These are phyloP conservation scores for Stomatorhinus walkeri DNA, from an alignment of 2,797 vertebrate genomes.

Conservation along the genomic window DNA sequence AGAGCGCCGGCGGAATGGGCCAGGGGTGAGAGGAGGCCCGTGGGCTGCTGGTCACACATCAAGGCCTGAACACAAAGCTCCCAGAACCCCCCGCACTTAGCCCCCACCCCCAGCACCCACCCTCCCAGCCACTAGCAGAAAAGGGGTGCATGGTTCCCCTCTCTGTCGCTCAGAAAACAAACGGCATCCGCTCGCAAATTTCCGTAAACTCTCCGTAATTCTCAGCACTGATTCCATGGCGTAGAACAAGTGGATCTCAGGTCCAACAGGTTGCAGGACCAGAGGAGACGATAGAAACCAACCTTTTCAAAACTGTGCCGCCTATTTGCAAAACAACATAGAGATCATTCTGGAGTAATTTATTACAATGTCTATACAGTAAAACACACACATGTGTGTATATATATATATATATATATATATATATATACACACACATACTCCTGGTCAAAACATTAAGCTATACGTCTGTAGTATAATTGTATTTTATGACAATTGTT, in stretches of 20 bases:
- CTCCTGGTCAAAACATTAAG: not conserved
- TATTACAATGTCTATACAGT: not conserved
- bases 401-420: not conserved
- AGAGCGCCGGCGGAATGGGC: slow-evolving; percentile 45
- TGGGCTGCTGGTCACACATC: slow-evolving; percentile 93
- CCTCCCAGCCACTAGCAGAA: slow-evolving; percentile 71
- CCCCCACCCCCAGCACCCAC: slow-evolving; percentile 35
- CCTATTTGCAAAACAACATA: not conserved
- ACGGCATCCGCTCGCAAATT: not conserved
- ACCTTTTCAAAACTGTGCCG: not conserved
- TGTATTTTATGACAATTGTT: not conserved
- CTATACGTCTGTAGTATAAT: not conserved
- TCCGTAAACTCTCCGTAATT: not conserved
- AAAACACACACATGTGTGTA: not conserved
- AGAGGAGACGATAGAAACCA: not conserved
- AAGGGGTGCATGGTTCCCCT: slow-evolving; percentile 39
- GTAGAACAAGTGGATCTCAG: not conserved
- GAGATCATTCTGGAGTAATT: not conserved
- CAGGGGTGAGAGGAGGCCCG: slow-evolving; percentile 59
- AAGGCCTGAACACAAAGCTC: slow-evolving; percentile 93
- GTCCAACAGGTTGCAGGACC: not conserved
- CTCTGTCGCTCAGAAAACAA: slow-evolving; percentile 26
- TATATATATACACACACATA: too few relatives aligned
- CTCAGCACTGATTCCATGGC: not conserved
- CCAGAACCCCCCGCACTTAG: slow-evolving; percentile 49